Evolutionary conservation across 2,888 invertebrate genomes (phyloP).

Genomic region (Dryocosmus kuriphilus): DNA sequence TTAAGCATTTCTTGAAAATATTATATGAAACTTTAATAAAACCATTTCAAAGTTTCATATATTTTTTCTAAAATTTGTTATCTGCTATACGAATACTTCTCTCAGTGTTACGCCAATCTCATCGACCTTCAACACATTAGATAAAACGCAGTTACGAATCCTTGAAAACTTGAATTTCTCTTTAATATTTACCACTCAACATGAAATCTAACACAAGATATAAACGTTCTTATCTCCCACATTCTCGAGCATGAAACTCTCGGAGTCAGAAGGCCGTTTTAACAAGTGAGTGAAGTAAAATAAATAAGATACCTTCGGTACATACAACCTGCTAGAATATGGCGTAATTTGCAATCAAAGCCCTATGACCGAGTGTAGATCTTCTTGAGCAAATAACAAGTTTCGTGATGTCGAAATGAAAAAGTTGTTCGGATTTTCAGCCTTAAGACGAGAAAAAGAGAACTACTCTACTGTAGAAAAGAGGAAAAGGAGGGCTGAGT

Average conservation of each 20-base stretch:
- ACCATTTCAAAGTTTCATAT: too few relatives aligned
- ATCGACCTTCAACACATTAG: too few relatives aligned
- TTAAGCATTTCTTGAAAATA: too few relatives aligned
- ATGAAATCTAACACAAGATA: neutral
- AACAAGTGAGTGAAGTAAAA: slow-evolving; percentile 48
- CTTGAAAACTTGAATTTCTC: too few relatives aligned
- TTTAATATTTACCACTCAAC: too few relatives aligned
- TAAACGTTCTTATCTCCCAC: neutral
- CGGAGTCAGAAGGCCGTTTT: neutral
- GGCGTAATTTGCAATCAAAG: slow-evolving; percentile 61
- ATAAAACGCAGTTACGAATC: too few relatives aligned
- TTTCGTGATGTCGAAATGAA: slow-evolving; percentile 62
- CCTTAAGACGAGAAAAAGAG: slow-evolving; percentile 47
- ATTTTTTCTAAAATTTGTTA: too few relatives aligned
- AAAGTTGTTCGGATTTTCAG: slow-evolving; percentile 57
- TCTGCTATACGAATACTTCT: too few relatives aligned
- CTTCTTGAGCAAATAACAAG: slow-evolving; percentile 62
- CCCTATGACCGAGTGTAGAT: slow-evolving; percentile 47
- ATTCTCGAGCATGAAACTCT: neutral
- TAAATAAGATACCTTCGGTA: slow-evolving; percentile 51
- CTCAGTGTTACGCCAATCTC: too few relatives aligned
- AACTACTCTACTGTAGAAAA: slow-evolving; percentile 37
- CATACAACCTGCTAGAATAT: slow-evolving; percentile 53
- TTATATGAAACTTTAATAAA: too few relatives aligned
- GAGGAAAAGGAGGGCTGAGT: slow-evolving; percentile 39